A percentile compares a stretch with the other conserved stretches of the same genome.
Conservation (phyloP, 2,888 invertebrate species). For the Cosmia pyralina region DNA sequence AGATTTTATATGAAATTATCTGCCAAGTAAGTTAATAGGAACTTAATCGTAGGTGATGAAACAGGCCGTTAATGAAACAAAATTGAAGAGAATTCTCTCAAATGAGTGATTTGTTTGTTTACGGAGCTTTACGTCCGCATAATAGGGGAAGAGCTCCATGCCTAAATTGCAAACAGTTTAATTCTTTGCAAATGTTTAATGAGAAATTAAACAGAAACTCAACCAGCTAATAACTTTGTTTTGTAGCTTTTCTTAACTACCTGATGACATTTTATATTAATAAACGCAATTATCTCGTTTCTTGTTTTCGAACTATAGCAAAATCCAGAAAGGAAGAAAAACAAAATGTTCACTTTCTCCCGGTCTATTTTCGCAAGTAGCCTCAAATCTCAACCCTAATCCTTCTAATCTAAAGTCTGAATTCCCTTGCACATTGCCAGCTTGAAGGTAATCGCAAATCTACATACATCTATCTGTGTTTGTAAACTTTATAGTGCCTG, state of each 20-base stretch:
- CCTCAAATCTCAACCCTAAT: conserved; percentile 19
- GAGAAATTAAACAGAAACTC: not conserved
- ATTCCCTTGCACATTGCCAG: conserved; percentile 6
- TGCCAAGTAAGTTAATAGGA: no score
- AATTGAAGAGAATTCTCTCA: conserved; percentile 1
- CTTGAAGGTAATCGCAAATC: conserved; percentile 2
- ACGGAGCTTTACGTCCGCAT: conserved; percentile 11
- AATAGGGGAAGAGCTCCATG: not conserved
- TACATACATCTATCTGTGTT: conserved; percentile 31
- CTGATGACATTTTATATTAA: not conserved
- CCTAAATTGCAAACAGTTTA: not conserved
- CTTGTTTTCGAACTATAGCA: no score
- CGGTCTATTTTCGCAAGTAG: not conserved
- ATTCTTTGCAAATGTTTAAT: not conserved
- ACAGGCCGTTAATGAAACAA: not conserved
- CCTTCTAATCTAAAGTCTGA: rapidly evolving
- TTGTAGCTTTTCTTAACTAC: not conserved
- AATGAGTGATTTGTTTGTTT: conserved; percentile 14
- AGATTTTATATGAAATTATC: no score
- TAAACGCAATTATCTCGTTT: not conserved
- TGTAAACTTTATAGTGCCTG: conserved; percentile 56
- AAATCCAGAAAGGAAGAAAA: not conserved
- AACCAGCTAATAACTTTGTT: no score
- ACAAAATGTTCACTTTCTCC: conserved; percentile 8
- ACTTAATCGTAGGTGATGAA: no score